Evolutionary conservation across 1,140 invertebrate species (phyloP).

Genomic region (Ridgeia piscesae): DNA sequence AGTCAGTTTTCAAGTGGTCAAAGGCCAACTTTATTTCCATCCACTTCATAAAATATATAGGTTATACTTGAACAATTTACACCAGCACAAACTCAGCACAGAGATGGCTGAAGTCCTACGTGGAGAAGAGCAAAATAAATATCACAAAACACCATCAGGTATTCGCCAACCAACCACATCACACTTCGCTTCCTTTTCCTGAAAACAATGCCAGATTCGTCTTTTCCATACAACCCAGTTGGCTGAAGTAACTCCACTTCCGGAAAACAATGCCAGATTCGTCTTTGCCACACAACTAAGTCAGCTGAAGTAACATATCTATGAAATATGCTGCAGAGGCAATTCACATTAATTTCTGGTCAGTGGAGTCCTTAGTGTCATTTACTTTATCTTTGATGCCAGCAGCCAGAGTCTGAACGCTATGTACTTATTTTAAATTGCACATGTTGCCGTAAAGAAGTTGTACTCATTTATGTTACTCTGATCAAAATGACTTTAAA

Average conservation of each 20-base stretch:
- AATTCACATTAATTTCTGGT: not conserved
- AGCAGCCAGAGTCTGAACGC: not conserved
- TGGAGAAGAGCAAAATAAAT: not conserved
- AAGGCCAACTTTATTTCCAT: conserved; percentile 5
- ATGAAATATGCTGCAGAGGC: not conserved
- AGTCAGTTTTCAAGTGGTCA: not conserved
- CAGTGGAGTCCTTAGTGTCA: not conserved
- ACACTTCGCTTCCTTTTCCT: not conserved
- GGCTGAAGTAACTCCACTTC: no score
- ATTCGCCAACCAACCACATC: not conserved
- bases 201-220: not conserved
- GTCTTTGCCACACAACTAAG: not conserved
- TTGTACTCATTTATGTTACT: not conserved
- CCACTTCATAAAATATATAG: conserved; percentile 6
- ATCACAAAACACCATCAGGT: not conserved
- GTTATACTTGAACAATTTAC: conserved; percentile 2
- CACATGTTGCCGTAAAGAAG: not conserved
- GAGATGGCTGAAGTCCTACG: not conserved
- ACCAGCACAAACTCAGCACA: not conserved
- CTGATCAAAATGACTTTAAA: not conserved
- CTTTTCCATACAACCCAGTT: not conserved
- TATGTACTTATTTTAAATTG: not conserved
- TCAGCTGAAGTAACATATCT: not conserved
- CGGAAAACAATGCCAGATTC: not conserved
- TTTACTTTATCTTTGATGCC: not conserved